Evolutionary conservation across 2,888 invertebrate genomes (phyloP).

Genomic region (Ditula angustiorana): DNA sequence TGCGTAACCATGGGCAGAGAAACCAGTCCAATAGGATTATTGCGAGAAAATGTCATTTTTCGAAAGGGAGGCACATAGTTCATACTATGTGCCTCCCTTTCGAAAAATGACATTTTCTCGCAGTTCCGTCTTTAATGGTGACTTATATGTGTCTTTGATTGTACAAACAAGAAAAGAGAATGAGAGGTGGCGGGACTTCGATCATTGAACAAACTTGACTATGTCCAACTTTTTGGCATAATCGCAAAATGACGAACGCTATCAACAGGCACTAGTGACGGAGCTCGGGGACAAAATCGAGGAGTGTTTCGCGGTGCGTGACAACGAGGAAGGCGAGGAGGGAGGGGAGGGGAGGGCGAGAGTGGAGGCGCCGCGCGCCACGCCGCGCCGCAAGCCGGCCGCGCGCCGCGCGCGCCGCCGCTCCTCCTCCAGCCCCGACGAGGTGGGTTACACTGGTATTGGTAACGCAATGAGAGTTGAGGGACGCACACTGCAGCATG

Average conservation of each 20-base stretch:
- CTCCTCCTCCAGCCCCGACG: conserved; percentile 70
- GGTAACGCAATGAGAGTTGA: not conserved
- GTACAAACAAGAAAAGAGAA: no score
- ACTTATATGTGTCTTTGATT: no score
- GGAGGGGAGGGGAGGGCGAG: conserved; percentile 32
- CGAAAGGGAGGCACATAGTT: no score
- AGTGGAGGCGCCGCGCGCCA: conserved; percentile 50
- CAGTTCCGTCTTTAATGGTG: no score
- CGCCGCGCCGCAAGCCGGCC: conserved; percentile 61
- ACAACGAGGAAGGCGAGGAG: conserved; percentile 56
- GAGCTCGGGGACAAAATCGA: conserved; percentile 89
- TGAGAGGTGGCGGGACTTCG: no score
- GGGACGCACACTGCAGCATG: not conserved
- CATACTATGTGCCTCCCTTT: no score
- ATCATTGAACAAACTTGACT: no score
- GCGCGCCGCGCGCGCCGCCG: conserved; percentile 58
- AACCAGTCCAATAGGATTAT: no score
- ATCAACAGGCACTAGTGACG: conserved; percentile 81
- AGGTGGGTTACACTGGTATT: conserved; percentile 53
- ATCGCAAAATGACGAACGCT: conserved; percentile 20
- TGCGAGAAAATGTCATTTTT: no score
- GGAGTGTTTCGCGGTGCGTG: conserved; percentile 85
- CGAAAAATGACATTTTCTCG: no score
- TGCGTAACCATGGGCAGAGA: no score
- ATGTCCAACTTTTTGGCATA: no score